These are phyloP conservation scores for Anhinga anhinga DNA, from an alignment of 2,113 vertebrate species.

Conservation along the genomic window DNA sequence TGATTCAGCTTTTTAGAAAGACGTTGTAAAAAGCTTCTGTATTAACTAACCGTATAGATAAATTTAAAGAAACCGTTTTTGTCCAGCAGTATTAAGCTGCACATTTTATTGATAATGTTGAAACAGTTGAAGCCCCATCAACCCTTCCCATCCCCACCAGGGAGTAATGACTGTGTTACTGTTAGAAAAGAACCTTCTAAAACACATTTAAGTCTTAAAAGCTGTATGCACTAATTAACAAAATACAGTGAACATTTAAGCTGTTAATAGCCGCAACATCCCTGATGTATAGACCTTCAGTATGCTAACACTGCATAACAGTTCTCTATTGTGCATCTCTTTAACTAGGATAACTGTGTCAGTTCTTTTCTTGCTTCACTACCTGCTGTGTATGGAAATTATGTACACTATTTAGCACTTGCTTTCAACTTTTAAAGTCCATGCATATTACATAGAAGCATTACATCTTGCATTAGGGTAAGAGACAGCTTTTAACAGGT, in stretches of 20 bases:
- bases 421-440: constrained; percentile 67
- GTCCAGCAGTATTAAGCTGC: not conserved
- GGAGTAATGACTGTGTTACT: constrained; percentile 20
- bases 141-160: constrained; percentile 21
- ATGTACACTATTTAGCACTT: constrained; percentile 66
- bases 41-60: not conserved
- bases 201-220: constrained; percentile 66
- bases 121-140: constrained; percentile 55
- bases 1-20: not conserved
- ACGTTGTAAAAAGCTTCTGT: not conserved
- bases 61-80: not conserved
- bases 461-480: constrained; percentile 32
- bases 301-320: constrained; percentile 62
- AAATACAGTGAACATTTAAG: constrained; percentile 75
- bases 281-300: constrained; percentile 62
- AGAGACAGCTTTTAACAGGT: constrained; percentile 39
- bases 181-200: constrained; percentile 49
- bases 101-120: constrained; percentile 41
- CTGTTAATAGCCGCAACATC: constrained; percentile 74
- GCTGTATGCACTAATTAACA: constrained; percentile 73
- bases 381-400: constrained; percentile 75
- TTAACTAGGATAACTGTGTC: constrained; percentile 67
- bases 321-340: constrained; percentile 69
- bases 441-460: constrained; percentile 48
- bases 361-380: constrained; percentile 69